Evolutionary conservation across 2,113 vertebrate genomes (phyloP), one percentile per base, ranked within the genome.

Genomic region (Nyctereutes procyonoides): DNA sequence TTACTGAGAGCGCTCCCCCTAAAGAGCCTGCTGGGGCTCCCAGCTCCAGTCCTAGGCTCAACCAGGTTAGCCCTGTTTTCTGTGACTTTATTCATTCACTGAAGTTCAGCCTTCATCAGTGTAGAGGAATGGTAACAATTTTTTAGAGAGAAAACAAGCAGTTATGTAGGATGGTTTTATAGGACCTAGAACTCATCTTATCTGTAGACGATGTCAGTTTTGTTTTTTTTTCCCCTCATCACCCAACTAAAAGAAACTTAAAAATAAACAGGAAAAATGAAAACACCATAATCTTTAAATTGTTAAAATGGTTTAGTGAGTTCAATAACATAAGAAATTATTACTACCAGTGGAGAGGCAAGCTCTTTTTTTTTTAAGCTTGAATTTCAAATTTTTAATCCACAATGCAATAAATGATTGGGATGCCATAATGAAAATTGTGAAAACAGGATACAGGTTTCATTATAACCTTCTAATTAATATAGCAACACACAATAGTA

Each of bases 381-480:
- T 53, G 24, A 60, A n/a, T 85, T 53, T 80, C 77, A 94, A 92
- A 65, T n/a, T 24, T 88, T 76, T 69, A 89, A 95, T 53, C 20
- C 20, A 58, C 81, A 56, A 2, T 71, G 38, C n/a, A 65, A 48
- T 69, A 86, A 92, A 91, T 51, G 77, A 62, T 60, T 10, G 4
- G 62, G 53, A 9, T 73, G 62, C 24, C 82, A 51, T 88, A 71
- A 88, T 65, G 62, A 92, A 98, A 96, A 94, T 53, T 32, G 56
- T 79, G 92, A 74, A 71, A 82, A 92, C 53, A 94, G 94, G 92
- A 95, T 97, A 94, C 55, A 95, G 32, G 51, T 88, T 91, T 97
- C 83, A 48, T 98, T 97, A 96, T n/a, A 77, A 98, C 90, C 92
- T 96, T 98, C 97, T 97, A 97, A 98, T 98, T 97, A 98, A 96